Evolutionary conservation across 1,140 invertebrate species (phyloP), one percentile per base, ranked within the genome.

Genomic region (Drosophila orosa): DNA sequence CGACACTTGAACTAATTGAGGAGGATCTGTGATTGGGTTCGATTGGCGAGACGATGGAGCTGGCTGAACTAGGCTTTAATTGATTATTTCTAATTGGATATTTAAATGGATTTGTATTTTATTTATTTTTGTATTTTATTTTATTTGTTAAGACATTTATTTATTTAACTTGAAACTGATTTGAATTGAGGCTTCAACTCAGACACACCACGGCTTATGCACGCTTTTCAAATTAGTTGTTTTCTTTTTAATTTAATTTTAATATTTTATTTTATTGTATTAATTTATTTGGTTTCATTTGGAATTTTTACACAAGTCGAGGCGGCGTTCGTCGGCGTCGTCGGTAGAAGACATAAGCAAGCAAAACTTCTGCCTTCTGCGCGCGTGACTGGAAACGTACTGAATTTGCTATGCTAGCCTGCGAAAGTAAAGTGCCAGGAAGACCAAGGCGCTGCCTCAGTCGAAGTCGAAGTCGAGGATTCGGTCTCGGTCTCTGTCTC

Each of bases 371-470:
- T 87, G 83, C 79, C 84, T 52, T 52, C 50, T 89, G 83, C 84
- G 84, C 84, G 89, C 78, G 87, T 89, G 89, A 90, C 87, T 90
- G 80, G 84, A 84, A 90, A 89, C 89, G 84, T 83, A 90, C 89
- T 90, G 84, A 90, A 90, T 86, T 82, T 89, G 74, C 80, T 74
- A 90, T 89, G 80, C 69, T 74, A 80, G 74, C 65, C 74, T 78
- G 74, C 72, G 79, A 83, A 87, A 89, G 84, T 84, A 80, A 87
- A 89, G 81, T 76, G 82, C 69, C 80, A 83, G 75, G 77, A 74
- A 80, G 85, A 74, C 80, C 74, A 89, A 89, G 84, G 85, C 84
- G 84, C 80, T 87, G 81, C 77, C 47, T 55, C 52, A 66, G 65
- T 68, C 65, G 60, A 66, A 66, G 65, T 68, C 61, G 56, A 60